Evolutionary conservation across 2,113 vertebrate genomes (phyloP).

Genomic region (Arvicanthis niloticus): DNA sequence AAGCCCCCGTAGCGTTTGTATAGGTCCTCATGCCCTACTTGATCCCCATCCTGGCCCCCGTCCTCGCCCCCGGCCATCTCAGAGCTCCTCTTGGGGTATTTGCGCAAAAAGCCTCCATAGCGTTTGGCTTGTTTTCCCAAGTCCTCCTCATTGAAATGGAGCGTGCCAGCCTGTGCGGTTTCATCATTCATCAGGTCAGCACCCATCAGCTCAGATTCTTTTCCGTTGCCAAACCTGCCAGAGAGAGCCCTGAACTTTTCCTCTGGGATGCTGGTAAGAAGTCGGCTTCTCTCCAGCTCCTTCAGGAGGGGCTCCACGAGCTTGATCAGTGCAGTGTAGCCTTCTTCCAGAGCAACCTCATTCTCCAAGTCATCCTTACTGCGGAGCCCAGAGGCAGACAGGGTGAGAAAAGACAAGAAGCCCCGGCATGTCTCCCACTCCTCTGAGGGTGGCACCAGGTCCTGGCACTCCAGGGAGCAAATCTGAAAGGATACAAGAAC

Average conservation of each 20-base stretch:
- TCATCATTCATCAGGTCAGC: slow-evolving; percentile 44
- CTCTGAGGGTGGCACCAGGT: slow-evolving; percentile 69
- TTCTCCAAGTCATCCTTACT: slow-evolving; percentile 63
- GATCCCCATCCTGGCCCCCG: slow-evolving; percentile 69
- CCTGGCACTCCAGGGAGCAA: slow-evolving; percentile 92
- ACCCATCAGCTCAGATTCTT: slow-evolving; percentile 60
- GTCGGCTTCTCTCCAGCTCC: slow-evolving; percentile 88
- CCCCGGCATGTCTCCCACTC: slow-evolving; percentile 90
- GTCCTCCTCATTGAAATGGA: slow-evolving; percentile 65
- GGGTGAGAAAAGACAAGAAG: slow-evolving; percentile 68
- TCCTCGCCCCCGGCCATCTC: slow-evolving; percentile 79
- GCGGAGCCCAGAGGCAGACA: slow-evolving; percentile 52
- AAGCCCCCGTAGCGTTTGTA: slow-evolving; percentile 99
- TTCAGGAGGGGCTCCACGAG: slow-evolving; percentile 91
- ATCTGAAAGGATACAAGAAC: slow-evolving; percentile 85
- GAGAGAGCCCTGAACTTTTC: slow-evolving; percentile 86
- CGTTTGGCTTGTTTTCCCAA: slow-evolving; percentile 87
- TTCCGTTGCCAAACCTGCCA: slow-evolving; percentile 84
- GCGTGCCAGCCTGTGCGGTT: background rate
- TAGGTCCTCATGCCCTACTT: slow-evolving; percentile 87
- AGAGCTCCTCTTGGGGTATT: slow-evolving; percentile 91
- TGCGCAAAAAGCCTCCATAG: slow-evolving; percentile 93
- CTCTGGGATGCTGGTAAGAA: slow-evolving; percentile 83
- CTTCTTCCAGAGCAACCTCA: slow-evolving; percentile 72
- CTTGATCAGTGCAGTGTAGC: slow-evolving; percentile 82